These are phyloP conservation scores for Hoplodrina ambigua DNA, from an alignment of 2,888 invertebrate genomes.

Conservation along the genomic window DNA sequence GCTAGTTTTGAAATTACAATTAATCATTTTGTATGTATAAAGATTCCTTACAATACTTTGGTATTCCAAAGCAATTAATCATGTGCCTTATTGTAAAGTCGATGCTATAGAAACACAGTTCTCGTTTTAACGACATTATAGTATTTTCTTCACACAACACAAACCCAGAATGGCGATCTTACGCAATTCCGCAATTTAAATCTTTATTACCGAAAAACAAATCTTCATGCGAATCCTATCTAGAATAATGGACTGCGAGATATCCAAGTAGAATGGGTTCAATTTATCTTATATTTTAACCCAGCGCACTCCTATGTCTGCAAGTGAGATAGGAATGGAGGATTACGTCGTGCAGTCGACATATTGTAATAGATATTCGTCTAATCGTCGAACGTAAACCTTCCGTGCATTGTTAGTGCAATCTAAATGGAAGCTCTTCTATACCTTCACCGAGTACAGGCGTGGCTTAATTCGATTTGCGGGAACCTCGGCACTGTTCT, in stretches of 20 bases:
- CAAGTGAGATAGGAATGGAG: constrained; percentile 41
- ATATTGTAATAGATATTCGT: constrained; percentile 61
- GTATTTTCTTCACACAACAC: constrained; percentile 19
- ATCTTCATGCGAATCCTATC: constrained; percentile 45
- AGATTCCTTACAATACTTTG: constrained; percentile 27
- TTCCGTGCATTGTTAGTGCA: constrained; percentile 64
- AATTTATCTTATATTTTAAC: constrained; percentile 53
- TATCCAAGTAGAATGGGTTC: constrained; percentile 24
- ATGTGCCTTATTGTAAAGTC: constrained; percentile 22
- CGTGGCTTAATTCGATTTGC: constrained; percentile 76
- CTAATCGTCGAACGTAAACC: constrained; percentile 60
- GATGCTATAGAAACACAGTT: constrained; percentile 32
- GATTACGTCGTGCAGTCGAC: constrained; percentile 51
- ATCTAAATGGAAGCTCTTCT: constrained; percentile 69
- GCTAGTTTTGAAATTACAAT: constrained; percentile 33
- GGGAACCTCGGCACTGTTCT: constrained; percentile 69
- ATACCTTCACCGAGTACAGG: constrained; percentile 68
- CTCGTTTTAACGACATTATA: constrained; percentile 22
- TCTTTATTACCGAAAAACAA: constrained; percentile 37
- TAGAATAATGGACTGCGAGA: constrained; percentile 38
- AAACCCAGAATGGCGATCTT: constrained; percentile 23
- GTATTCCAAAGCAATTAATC: constrained; percentile 44
- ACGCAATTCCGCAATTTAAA: constrained; percentile 32
- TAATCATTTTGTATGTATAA: constrained; percentile 26
- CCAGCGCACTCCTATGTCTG: constrained; percentile 26